Evolutionary conservation across 1,140 invertebrate species (phyloP), one percentile per base, ranked within the genome.

Genomic region (Gryllus bimaculatus): DNA sequence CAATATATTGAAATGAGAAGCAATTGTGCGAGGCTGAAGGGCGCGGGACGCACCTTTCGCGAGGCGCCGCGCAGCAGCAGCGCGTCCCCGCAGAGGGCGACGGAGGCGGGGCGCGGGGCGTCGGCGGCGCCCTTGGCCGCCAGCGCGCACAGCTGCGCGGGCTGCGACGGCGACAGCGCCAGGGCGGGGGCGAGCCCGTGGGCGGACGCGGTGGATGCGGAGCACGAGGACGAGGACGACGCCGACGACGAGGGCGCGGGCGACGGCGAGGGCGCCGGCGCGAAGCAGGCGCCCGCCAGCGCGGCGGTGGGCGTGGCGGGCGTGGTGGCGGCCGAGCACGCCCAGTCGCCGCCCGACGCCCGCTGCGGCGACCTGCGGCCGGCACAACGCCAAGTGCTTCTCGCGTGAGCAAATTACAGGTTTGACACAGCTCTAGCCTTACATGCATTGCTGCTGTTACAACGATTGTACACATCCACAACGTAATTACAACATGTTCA

Each of bases 71-170:
- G 84, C 73, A 86, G 83, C 81, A 87, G 84, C 79, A 87, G 82
- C 47, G 89, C 90, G 81, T 90, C 89, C 13, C 89, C 89, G 82
- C 90, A 90, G 89, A 90, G 90, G 82, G 79, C 76, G 47, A 79
- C 54, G 7, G 74, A 86, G 86, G 47, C 85, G 87, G 79, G 39
- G 76, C 85, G 83, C 47, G 78, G 86, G 85, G n/a, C 84, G 88
- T 83, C 87, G 88, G 49, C 85, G 87, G 80, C 86, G 87, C 26
- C 26, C 54, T 18, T 18, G 10, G 54, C 54, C 18, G 10, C 54
- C 10, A 10, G 54, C 10, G 18, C 54, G 26, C 54, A 10, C 54
- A 10, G 54, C 54, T 66, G 10, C 54, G 18, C 54, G 54, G 54
- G 18, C 54, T 66, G 54, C 54, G 54, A 66, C 10, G 54, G 10